A percentile compares a stretch with the other conserved stretches of the same genome.
These are phyloP conservation scores for Plutomurus gul DNA, from an alignment of 1,140 invertebrate species.

Conservation along the genomic window DNA sequence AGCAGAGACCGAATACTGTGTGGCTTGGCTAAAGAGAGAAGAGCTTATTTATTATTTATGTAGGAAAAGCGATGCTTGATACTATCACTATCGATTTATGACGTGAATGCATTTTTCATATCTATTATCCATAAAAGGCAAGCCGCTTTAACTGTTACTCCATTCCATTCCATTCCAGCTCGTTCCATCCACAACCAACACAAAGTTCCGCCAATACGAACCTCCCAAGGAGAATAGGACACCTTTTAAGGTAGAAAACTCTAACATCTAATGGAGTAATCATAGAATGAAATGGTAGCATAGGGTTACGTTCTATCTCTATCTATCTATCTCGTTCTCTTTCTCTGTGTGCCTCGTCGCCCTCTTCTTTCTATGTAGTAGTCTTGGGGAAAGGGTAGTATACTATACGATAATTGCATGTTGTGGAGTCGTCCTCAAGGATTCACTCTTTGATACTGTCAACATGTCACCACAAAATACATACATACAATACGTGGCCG, in stretches of 20 bases:
- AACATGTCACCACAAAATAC: too few relatives aligned
- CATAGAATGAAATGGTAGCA: not conserved
- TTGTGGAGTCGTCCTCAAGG: too few relatives aligned
- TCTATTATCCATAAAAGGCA: not conserved
- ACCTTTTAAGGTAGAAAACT: conserved; percentile 11
- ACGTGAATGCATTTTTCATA: conserved; percentile 18
- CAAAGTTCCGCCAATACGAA: not conserved
- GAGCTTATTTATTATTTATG: conserved; percentile 26
- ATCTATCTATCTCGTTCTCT: too few relatives aligned
- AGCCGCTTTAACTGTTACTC: conserved; percentile 1
- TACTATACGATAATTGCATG: too few relatives aligned
- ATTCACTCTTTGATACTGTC: too few relatives aligned
- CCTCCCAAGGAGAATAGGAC: not conserved
- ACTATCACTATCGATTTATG: conserved; percentile 12
- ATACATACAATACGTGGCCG: too few relatives aligned
- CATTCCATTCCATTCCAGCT: too few relatives aligned
- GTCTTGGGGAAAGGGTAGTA: too few relatives aligned
- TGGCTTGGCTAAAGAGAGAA: conserved; percentile 6
- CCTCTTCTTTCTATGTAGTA: too few relatives aligned
- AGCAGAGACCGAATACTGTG: not conserved
- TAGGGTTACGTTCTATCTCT: too few relatives aligned
- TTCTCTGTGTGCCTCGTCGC: too few relatives aligned
- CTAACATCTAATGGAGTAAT: conserved; percentile 7
- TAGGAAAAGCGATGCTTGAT: conserved; percentile 23
- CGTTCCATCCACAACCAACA: too few relatives aligned